These are phyloP conservation scores for Anguilla japonica DNA, from an alignment of 2,113 vertebrate species.

Conservation along the genomic window DNA sequence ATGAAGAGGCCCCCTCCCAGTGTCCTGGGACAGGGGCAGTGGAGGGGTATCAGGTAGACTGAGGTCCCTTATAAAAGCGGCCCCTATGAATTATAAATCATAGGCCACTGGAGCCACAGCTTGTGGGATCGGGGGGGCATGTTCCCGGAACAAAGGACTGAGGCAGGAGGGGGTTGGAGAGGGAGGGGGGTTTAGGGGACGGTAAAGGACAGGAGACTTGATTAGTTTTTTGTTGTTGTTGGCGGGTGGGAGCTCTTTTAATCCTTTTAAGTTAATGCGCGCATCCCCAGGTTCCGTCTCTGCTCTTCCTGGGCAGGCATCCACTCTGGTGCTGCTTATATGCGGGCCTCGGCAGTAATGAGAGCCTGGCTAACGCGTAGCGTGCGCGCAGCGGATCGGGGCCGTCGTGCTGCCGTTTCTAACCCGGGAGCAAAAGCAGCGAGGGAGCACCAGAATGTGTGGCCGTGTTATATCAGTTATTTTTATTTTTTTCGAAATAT, in stretches of 20 bases:
- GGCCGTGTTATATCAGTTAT: background rate
- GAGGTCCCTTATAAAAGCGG: conserved; percentile 80
- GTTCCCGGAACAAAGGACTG: conserved; percentile 79
- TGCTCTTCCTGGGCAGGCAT: background rate
- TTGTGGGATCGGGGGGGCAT: conserved; percentile 72
- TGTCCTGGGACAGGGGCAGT: conserved; percentile 70
- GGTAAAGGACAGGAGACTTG: conserved; percentile 42
- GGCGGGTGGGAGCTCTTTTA: conserved; percentile 5
- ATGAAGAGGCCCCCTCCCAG: conserved; percentile 65
- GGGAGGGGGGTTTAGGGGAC: conserved; percentile 28
- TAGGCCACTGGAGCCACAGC: conserved; percentile 78
- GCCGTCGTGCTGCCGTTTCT: background rate
- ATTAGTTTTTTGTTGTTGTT: conserved; percentile 28
- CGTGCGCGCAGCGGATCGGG: background rate
- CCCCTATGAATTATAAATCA: conserved; percentile 85
- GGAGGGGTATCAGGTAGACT: conserved; percentile 77
- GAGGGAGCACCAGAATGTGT: background rate
- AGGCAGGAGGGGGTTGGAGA: conserved; percentile 37
- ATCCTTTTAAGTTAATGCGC: conserved; percentile 12
- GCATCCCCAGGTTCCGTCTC: background rate
- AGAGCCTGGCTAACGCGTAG: background rate
- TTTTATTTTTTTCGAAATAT: background rate
- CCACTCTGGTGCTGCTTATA: background rate
- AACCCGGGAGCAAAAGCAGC: background rate
- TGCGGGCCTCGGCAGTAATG: background rate